Conservation (phyloP, 2,888 invertebrate genomes). For the Aelia acuminata region DNA sequence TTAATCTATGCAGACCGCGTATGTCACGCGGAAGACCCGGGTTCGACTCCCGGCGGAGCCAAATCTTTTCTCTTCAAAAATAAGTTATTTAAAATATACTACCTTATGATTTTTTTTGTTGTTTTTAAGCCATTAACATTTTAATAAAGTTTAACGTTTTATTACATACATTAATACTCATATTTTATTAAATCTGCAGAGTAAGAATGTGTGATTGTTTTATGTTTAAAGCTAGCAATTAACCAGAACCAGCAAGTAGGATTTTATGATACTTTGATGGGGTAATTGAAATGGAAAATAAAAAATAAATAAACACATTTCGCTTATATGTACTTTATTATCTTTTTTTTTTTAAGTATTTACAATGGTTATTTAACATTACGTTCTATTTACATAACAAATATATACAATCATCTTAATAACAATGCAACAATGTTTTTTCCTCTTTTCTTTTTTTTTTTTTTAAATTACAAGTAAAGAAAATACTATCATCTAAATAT, state of each 20-base stretch:
- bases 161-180: no score
- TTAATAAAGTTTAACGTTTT: no score
- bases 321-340: neutral
- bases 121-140: no score
- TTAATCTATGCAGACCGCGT: no score
- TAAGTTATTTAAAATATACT: no score
- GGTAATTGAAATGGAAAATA: neutral
- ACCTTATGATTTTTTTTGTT: no score
- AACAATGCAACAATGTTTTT: slow-evolving; percentile 13
- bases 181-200: no score
- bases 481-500: neutral
- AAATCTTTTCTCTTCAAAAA: no score
- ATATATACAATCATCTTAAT: slow-evolving; percentile 22
- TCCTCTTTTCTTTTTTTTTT: no score
- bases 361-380: slow-evolving; percentile 24
- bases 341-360: neutral
- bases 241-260: neutral
- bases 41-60: no score
- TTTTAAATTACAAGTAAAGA: neutral
- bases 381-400: slow-evolving; percentile 20
- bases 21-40: no score
- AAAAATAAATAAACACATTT: neutral
- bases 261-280: neutral
- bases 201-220: no score
- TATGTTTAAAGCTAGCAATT: neutral